Conservation (phyloP, 2,113 vertebrate species). For the Tapirus terrestris region DNA sequence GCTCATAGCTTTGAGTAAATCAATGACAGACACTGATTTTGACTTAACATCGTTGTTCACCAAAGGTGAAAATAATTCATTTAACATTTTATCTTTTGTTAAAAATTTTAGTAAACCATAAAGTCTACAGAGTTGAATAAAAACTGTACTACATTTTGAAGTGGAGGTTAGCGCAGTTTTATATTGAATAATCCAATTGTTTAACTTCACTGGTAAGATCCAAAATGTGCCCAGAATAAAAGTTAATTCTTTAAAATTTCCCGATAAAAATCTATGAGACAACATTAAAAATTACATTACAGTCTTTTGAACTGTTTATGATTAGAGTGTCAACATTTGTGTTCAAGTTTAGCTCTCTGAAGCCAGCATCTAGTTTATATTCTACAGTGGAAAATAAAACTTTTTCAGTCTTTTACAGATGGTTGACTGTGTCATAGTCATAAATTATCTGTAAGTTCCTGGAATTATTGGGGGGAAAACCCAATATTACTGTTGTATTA, state of each 20-base stretch:
- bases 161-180: constrained; percentile 44
- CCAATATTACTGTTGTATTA: background rate
- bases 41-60: background rate
- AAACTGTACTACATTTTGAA: background rate
- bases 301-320: constrained; percentile 19
- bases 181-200: constrained; percentile 29
- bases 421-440: background rate
- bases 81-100: background rate
- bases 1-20: background rate
- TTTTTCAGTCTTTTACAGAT: background rate
- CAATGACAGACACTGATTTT: background rate
- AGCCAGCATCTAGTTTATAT: background rate
- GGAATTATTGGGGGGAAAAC: rapidly evolving
- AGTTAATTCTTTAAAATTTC: constrained; percentile 50
- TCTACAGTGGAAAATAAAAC: background rate
- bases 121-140: background rate
- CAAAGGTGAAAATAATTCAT: background rate
- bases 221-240: constrained; percentile 43
- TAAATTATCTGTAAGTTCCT: background rate
- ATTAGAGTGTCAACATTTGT: background rate
- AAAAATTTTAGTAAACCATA: constrained; percentile 23
- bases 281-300: constrained; percentile 38
- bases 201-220: constrained; percentile 64
- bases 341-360: background rate
- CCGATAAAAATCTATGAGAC: constrained; percentile 39